Conservation (phyloP, 2,797 vertebrate genomes). For the Eulemur albifrons region DNA sequence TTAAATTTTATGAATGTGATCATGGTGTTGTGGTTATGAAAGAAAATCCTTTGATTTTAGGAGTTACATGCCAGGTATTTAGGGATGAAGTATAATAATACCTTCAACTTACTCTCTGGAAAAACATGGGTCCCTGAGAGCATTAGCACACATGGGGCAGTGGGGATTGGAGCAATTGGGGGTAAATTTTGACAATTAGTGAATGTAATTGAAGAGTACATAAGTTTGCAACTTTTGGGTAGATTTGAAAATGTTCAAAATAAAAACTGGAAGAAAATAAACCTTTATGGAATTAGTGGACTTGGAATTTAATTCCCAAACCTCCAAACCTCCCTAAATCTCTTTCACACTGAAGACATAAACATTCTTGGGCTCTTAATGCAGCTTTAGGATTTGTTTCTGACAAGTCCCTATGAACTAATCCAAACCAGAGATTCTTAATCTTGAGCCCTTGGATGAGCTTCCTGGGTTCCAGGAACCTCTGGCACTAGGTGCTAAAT, state of each 20-base stretch:
- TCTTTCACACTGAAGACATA: background rate
- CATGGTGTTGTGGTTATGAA: background rate
- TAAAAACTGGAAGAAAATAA: slow-evolving; percentile 26
- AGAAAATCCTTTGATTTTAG: background rate
- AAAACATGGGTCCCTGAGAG: background rate
- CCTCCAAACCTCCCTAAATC: background rate
- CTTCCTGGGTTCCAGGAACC: background rate
- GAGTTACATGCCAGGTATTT: background rate
- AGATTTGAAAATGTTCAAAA: slow-evolving; percentile 29
- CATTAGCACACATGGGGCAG: too few relatives aligned
- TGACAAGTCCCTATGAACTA: background rate
- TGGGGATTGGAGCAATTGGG: background rate
- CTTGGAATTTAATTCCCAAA: background rate
- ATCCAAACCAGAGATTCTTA: background rate
- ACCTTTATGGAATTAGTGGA: background rate
- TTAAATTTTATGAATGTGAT: background rate
- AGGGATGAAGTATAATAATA: background rate
- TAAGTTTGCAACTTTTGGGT: background rate
- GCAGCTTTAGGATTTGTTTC: background rate
- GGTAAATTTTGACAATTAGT: background rate
- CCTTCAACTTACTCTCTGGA: background rate
- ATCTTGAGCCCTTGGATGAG: background rate
- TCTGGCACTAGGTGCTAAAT: background rate
- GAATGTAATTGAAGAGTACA: background rate
- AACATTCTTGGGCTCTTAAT: background rate